A percentile compares a stretch with the other conserved stretches of the same genome.
These are phyloP conservation scores for Hipposideros larvatus DNA, from an alignment of 2,797 vertebrate genomes.

Conservation along the genomic window DNA sequence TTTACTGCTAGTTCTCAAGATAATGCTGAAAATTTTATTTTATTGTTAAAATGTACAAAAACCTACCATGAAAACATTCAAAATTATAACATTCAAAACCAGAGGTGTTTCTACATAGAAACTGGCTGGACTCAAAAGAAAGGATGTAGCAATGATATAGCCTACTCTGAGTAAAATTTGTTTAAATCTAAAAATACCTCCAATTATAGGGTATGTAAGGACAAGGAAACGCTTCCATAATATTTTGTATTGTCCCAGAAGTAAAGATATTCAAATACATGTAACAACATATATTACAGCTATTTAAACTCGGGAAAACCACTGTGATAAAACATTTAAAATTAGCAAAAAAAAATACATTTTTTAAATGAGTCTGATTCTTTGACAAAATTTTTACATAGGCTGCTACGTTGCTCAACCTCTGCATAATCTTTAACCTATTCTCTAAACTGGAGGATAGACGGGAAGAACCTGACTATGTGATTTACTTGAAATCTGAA, in stretches of 20 bases:
- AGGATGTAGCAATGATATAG: not conserved
- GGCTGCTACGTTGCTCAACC: constrained; percentile 22
- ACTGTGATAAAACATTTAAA: constrained; percentile 21
- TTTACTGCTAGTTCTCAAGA: constrained; percentile 36
- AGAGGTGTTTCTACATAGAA: constrained; percentile 38
- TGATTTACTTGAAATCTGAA: constrained; percentile 74
- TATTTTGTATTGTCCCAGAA: constrained; percentile 32
- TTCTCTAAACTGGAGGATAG: constrained; percentile 79
- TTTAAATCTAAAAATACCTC: constrained; percentile 59
- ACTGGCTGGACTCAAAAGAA: not conserved
- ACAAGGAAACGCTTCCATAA: constrained; percentile 43
- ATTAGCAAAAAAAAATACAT: constrained; percentile 13
- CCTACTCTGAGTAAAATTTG: constrained; percentile 55
- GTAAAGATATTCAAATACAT: not conserved
- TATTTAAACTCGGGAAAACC: constrained; percentile 23
- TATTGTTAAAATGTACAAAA: constrained; percentile 53
- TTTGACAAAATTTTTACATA: constrained; percentile 40
- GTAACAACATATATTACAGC: not conserved
- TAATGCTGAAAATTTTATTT: constrained; percentile 13
- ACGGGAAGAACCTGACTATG: constrained; percentile 81
- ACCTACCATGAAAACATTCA: not conserved
- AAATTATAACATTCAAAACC: constrained; percentile 61
- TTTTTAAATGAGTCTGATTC: constrained; percentile 51
- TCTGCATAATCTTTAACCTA: constrained; percentile 58
- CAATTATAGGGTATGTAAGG: not conserved